phyloP scores from a whole-genome alignment of 2,113 vertebrate genomes.

The Hassar affinis region DNA sequence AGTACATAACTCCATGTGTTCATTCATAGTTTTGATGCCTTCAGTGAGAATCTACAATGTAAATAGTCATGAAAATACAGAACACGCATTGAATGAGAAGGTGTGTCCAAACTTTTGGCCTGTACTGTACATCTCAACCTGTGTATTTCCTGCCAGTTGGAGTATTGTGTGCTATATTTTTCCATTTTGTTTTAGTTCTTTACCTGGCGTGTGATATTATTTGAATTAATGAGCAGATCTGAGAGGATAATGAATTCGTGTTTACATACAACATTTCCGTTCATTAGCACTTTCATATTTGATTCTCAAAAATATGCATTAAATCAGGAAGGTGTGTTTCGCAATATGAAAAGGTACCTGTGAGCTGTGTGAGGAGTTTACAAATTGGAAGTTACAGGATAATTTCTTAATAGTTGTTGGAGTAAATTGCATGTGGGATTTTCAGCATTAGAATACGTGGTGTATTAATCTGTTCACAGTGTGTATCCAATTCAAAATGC shows the following conservation, averaged over 20 bases:
- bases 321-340: neutral
- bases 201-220: neutral
- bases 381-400: neutral
- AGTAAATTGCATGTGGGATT: neutral
- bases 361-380: neutral
- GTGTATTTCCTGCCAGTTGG: neutral
- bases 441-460: neutral
- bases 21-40: too few species aligned
- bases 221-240: neutral
- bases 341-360: neutral
- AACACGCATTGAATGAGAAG: too few species aligned
- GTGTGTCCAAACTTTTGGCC: too few species aligned
- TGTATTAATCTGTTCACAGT: neutral
- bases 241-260: neutral
- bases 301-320: neutral
- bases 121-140: too few species aligned
- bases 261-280: neutral
- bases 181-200: neutral
- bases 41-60: too few species aligned
- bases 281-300: neutral
- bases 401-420: neutral
- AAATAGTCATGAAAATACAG: too few species aligned
- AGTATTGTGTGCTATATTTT: neutral
- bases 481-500: neutral
- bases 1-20: too few species aligned